Evolutionary conservation across 2,797 vertebrate species (phyloP).

Genomic region (Amazona ochrocephala): DNA sequence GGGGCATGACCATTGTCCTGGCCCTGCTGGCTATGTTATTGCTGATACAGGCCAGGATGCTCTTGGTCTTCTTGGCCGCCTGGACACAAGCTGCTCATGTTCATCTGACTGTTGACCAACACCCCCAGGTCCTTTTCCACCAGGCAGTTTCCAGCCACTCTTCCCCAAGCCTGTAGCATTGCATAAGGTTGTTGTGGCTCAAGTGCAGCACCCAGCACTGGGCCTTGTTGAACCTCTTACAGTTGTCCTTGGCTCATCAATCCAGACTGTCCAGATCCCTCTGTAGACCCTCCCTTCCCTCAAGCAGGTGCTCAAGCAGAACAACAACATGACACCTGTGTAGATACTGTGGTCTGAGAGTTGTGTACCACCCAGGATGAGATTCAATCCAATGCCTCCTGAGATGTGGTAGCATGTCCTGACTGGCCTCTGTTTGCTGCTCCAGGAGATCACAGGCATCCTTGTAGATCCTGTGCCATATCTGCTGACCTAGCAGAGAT

Average conservation of each 20-base stretch:
- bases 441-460: neutral
- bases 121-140: neutral
- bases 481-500: neutral
- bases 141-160: neutral
- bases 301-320: neutral
- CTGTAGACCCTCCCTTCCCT: neutral
- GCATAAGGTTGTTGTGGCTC: neutral
- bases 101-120: neutral
- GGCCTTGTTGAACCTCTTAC: neutral
- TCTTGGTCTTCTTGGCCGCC: neutral
- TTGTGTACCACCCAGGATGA: neutral
- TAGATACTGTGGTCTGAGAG: neutral
- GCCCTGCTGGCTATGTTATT: rapidly evolving
- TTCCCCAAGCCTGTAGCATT: neutral
- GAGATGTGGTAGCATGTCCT: neutral
- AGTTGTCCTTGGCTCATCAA: rapidly evolving
- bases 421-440: neutral
- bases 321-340: neutral
- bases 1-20: rapidly evolving
- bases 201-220: neutral
- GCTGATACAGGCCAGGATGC: neutral
- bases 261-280: neutral
- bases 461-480: neutral
- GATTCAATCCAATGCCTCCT: neutral
- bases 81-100: neutral